A percentile compares a stretch with the other conserved stretches of the same genome.
These are phyloP conservation scores for Diprion similis DNA, from an alignment of 1,140 invertebrate genomes.

Conservation along the genomic window DNA sequence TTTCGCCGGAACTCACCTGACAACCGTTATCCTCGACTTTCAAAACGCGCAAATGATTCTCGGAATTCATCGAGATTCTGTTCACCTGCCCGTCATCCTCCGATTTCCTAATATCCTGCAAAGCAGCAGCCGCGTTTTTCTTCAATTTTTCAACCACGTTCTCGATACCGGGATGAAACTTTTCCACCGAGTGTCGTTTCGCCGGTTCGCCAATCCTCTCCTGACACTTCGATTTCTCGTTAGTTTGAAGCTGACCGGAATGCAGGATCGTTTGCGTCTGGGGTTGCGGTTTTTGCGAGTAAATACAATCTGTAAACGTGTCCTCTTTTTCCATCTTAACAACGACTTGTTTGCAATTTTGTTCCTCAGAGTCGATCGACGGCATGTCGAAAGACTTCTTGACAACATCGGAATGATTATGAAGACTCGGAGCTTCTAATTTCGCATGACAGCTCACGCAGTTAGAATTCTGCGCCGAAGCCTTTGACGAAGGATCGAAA, in stretches of 20 bases:
- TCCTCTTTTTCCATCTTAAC: constrained; percentile 39
- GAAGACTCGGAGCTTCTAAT: too few relatives aligned
- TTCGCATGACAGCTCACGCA: background rate
- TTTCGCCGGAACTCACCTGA: too few relatives aligned
- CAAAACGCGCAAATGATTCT: background rate
- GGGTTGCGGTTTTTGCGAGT: constrained; percentile 13
- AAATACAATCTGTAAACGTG: background rate
- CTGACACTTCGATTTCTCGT: constrained; percentile 14
- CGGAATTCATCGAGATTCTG: background rate
- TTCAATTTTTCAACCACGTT: constrained; percentile 58
- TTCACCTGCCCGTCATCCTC: background rate
- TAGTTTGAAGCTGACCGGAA: background rate
- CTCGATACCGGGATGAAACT: constrained; percentile 50
- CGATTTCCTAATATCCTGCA: constrained; percentile 30
- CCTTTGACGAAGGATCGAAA: too few relatives aligned
- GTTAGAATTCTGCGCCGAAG: background rate
- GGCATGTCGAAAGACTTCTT: constrained; percentile 56
- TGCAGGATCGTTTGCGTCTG: background rate
- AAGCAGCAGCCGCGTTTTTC: constrained; percentile 48
- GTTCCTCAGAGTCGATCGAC: constrained; percentile 52
- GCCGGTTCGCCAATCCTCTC: constrained; percentile 23
- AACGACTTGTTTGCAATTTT: constrained; percentile 30
- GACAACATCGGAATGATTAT: constrained; percentile 27
- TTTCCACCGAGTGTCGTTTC: constrained; percentile 32
- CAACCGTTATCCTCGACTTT: background rate